phyloP scores from a whole-genome alignment of 1,140 invertebrate species.

The Pseudomyrmex flavicornis region DNA sequence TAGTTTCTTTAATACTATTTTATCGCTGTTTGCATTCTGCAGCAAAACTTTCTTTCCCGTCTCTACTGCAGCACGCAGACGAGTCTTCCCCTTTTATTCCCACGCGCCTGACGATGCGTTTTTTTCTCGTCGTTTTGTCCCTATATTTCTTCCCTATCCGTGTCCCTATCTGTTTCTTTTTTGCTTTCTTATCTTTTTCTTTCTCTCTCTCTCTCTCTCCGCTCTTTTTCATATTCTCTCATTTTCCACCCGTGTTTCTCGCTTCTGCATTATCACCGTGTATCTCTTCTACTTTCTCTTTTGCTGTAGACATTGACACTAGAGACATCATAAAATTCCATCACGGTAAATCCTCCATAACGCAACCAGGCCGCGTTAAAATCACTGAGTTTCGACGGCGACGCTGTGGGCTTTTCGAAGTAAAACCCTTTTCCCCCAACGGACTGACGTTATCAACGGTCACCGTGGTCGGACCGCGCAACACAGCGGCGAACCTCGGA shows the following conservation, averaged over 20 bases:
- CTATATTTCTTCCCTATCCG: neutral
- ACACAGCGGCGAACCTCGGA: constrained; percentile 55
- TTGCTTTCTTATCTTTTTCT: constrained; percentile 17
- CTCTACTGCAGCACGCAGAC: neutral
- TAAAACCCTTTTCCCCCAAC: constrained; percentile 41
- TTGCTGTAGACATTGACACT: constrained; percentile 1
- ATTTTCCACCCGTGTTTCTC: constrained; percentile 1
- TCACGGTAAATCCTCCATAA: constrained; percentile 1
- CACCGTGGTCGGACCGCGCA: constrained; percentile 32
- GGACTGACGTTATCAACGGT: constrained; percentile 51
- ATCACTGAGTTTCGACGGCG: neutral
- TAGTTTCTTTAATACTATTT: constrained; percentile 22
- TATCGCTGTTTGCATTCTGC: constrained; percentile 18
- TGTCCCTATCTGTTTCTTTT: constrained; percentile 46
- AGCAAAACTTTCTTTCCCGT: constrained; percentile 1
- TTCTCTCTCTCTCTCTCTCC: neutral
- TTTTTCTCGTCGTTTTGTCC: constrained; percentile 2
- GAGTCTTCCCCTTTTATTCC: constrained; percentile 44
- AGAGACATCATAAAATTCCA: constrained; percentile 21
- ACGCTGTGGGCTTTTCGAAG: constrained; percentile 39
- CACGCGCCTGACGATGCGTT: constrained; percentile 7
- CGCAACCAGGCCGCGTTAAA: constrained; percentile 8
- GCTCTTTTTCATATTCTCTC: constrained; percentile 44
- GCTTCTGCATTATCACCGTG: neutral
- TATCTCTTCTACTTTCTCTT: neutral